Evolutionary conservation across 1,140 invertebrate genomes (phyloP).

Genomic region (Acromyrmex charruanus): DNA sequence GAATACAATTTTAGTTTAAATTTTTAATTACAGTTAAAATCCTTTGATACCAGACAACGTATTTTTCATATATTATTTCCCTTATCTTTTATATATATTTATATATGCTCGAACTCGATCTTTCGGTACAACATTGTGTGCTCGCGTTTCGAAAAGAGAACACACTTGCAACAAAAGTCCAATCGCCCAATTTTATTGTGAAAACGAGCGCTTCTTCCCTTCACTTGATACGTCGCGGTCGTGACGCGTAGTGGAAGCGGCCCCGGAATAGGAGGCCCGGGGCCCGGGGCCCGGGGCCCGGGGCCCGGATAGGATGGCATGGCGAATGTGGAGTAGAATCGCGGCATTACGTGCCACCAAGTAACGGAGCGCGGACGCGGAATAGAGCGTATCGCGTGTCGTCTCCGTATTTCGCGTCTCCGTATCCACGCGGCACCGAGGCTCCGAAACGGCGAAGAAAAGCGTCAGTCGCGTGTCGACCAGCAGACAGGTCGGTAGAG

Average conservation of each 20-base stretch:
- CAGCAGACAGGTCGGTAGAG: conserved; percentile 66
- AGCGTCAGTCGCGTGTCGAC: conserved; percentile 78
- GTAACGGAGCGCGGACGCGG: conserved; percentile 81
- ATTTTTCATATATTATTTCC: too few species aligned
- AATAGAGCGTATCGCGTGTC: conserved; percentile 80
- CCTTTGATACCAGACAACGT: too few species aligned
- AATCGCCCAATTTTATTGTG: not conserved
- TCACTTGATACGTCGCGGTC: not conserved
- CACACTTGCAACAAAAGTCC: conserved; percentile 8
- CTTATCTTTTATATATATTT: too few species aligned
- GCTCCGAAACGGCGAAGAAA: conserved; percentile 50
- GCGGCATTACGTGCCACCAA: conserved; percentile 70
- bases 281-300: too few species aligned
- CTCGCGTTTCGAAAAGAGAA: not conserved
- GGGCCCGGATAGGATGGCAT: conserved; percentile 37
- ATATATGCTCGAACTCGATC: not conserved
- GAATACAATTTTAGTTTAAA: too few species aligned
- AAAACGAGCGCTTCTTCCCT: conserved; percentile 25
- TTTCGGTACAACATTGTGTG: not conserved
- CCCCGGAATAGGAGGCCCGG: not conserved
- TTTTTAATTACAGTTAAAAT: too few species aligned
- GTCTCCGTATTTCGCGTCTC: conserved; percentile 43
- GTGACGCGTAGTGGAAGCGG: not conserved
- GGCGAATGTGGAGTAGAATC: conserved; percentile 82
- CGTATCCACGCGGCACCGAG: conserved; percentile 50